Conservation (phyloP, 2,888 invertebrate species). For the Hyposoter dolosus region DNA sequence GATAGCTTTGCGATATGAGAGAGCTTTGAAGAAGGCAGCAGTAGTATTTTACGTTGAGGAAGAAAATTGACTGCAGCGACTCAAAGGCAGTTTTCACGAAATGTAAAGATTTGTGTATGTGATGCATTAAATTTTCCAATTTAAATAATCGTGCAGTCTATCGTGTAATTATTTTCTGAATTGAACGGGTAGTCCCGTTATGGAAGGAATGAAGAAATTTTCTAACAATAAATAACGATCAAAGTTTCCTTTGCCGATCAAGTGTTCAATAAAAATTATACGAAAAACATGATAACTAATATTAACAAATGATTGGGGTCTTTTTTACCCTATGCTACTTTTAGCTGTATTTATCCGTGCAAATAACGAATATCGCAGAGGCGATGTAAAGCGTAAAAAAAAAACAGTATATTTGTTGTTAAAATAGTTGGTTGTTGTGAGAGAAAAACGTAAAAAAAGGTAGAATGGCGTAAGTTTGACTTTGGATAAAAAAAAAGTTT, state of each 20-base stretch:
- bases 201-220: background rate
- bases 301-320: background rate
- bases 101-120: slow-evolving; percentile 5
- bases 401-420: too few relatives aligned
- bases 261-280: background rate
- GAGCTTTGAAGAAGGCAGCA: background rate
- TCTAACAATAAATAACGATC: background rate
- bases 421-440: too few relatives aligned
- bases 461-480: too few relatives aligned
- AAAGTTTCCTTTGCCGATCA: background rate
- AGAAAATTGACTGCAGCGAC: background rate
- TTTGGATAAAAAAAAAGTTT: too few relatives aligned
- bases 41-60: background rate
- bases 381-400: too few relatives aligned
- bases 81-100: background rate
- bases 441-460: too few relatives aligned
- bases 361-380: too few relatives aligned
- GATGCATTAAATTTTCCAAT: slow-evolving; percentile 4
- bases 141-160: background rate
- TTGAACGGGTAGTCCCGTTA: background rate
- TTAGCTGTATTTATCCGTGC: too few relatives aligned
- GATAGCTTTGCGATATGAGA: background rate
- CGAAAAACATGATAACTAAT: background rate
- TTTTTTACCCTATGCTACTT: too few relatives aligned
- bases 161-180: background rate